Evolutionary conservation across 2,113 vertebrate genomes (phyloP).

Genomic region (Cyprinus carpio): DNA sequence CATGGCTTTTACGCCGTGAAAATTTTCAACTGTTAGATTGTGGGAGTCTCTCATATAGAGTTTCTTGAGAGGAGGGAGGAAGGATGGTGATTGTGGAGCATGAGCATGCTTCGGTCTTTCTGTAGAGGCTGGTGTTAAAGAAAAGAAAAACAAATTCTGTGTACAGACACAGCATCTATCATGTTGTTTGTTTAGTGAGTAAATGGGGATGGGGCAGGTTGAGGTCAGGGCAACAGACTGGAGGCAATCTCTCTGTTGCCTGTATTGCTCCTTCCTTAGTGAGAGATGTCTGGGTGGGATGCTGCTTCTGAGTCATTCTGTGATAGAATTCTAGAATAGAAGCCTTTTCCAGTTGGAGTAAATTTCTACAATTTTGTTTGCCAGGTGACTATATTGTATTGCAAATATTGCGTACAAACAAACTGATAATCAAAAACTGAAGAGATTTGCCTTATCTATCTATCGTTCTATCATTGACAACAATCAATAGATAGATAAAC

Average conservation of each 20-base stretch:
- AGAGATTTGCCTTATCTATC: too few relatives aligned
- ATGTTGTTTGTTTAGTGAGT: constrained; percentile 71
- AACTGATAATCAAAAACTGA: background rate
- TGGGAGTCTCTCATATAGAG: background rate
- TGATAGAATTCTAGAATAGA: background rate
- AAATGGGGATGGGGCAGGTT: constrained; percentile 72
- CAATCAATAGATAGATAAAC: too few relatives aligned
- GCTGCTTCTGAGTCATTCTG: background rate
- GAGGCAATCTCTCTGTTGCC: constrained; percentile 70
- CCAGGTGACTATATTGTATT: background rate
- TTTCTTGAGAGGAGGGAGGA: background rate
- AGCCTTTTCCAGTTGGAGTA: background rate
- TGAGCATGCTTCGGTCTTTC: constrained; percentile 45
- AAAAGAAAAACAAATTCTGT: constrained; percentile 70
- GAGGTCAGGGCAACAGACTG: constrained; percentile 72
- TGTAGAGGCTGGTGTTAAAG: constrained; percentile 68
- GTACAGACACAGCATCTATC: constrained; percentile 75
- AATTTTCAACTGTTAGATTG: constrained; percentile 14
- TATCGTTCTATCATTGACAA: too few relatives aligned
- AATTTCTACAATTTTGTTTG: background rate
- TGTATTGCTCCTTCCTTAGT: constrained; percentile 43
- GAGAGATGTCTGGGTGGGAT: background rate
- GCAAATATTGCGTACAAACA: background rate
- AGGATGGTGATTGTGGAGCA: constrained; percentile 9
- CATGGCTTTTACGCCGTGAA: background rate